These are phyloP conservation scores for Ammodytes dubius DNA, from an alignment of 2,113 vertebrate genomes.

Conservation along the genomic window DNA sequence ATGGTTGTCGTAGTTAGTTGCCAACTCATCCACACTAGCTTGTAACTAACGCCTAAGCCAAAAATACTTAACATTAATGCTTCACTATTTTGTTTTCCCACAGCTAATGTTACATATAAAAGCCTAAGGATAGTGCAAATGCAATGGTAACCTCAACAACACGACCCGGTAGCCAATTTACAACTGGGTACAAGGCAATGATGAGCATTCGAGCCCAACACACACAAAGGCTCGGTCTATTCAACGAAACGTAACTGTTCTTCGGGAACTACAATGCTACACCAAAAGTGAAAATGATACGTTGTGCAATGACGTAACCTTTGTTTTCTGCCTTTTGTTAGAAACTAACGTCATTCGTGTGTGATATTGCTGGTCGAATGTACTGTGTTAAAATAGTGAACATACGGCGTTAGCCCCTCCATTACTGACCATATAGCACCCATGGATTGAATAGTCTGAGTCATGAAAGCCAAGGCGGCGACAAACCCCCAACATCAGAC, in stretches of 20 bases:
- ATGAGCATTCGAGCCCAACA: constrained; percentile 43
- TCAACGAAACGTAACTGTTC: constrained; percentile 75
- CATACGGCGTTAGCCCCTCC: fast-evolving
- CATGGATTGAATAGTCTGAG: constrained; percentile 72
- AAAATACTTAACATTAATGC: constrained; percentile 1
- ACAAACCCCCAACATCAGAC: constrained; percentile 72
- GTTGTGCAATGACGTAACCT: constrained; percentile 42
- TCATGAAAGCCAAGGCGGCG: constrained; percentile 78
- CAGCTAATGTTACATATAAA: background rate
- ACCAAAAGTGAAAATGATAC: constrained; percentile 70
- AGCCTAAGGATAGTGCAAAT: background rate
- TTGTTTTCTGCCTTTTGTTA: background rate
- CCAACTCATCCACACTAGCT: constrained; percentile 62
- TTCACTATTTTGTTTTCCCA: constrained; percentile 23
- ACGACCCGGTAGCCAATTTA: constrained; percentile 4
- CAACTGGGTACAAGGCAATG: constrained; percentile 15
- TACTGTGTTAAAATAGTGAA: background rate
- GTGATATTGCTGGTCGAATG: fast-evolving
- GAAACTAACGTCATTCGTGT: background rate
- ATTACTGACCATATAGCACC: constrained; percentile 11
- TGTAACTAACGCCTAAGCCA: constrained; percentile 42
- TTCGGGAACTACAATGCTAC: constrained; percentile 64
- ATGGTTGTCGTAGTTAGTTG: constrained; percentile 60
- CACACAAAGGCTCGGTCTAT: constrained; percentile 81
- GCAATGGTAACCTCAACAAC: background rate